These are phyloP conservation scores for Istiophorus platypterus DNA, from an alignment of 2,113 vertebrate species.

Conservation along the genomic window DNA sequence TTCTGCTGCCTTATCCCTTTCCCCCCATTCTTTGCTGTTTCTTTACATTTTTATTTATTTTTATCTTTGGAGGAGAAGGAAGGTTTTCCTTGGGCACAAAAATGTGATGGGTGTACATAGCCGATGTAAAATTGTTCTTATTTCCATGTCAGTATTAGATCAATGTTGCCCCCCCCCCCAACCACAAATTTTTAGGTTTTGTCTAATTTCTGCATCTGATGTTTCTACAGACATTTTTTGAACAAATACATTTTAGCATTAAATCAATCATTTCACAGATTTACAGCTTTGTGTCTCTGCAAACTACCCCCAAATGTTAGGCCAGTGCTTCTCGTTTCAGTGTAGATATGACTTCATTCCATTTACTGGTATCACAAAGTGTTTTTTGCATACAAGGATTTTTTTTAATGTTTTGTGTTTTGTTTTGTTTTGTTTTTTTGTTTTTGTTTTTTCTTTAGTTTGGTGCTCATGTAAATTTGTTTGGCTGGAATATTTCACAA, in stretches of 20 bases:
- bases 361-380: conserved; percentile 53
- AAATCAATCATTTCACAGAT: conserved; percentile 40
- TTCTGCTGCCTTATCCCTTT: conserved; percentile 84
- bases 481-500: conserved; percentile 50
- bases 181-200: conserved; percentile 13
- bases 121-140: conserved; percentile 69
- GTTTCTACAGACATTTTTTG: conserved; percentile 23
- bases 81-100: conserved; percentile 34
- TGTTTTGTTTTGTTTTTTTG: background rate
- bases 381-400: conserved; percentile 32
- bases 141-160: conserved; percentile 76
- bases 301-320: conserved; percentile 6
- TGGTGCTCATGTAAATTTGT: conserved; percentile 54
- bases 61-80: conserved; percentile 38
- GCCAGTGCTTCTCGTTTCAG: conserved; percentile 50
- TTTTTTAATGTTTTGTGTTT: conserved; percentile 34
- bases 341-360: conserved; percentile 76
- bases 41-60: conserved; percentile 49
- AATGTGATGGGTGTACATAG: conserved; percentile 75
- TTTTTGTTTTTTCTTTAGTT: conserved; percentile 20
- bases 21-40: conserved; percentile 55
- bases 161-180: conserved; percentile 18
- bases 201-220: conserved; percentile 47
- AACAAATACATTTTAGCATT: conserved; percentile 36
- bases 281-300: conserved; percentile 52